These are phyloP conservation scores for Carcharodon carcharias DNA, from an alignment of 2,797 vertebrate species.

Conservation along the genomic window DNA sequence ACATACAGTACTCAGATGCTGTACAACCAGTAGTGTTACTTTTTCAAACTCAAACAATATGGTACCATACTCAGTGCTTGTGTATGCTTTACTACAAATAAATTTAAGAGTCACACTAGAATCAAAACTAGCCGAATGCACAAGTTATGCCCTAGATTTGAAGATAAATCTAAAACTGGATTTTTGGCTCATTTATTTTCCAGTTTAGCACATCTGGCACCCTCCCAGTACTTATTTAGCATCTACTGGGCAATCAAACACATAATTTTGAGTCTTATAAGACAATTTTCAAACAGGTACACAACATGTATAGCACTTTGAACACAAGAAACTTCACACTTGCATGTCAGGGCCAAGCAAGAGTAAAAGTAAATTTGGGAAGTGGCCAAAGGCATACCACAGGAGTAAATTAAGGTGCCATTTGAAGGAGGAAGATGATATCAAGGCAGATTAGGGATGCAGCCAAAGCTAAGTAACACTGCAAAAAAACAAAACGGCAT, in stretches of 20 bases:
- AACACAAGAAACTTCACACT: neutral
- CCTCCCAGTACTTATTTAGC: neutral
- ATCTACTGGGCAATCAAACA: neutral
- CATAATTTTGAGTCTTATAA: neutral
- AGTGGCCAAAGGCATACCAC: no score
- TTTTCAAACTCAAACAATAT: neutral
- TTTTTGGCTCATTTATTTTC: neutral
- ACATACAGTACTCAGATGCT: neutral
- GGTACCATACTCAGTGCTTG: neutral
- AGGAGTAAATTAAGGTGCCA: no score
- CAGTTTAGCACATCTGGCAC: neutral
- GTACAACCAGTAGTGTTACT: neutral
- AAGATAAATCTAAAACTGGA: neutral
- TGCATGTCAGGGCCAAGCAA: neutral
- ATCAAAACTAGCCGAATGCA: neutral
- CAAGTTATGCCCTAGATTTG: neutral
- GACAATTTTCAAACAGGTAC: neutral
- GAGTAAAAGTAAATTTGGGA: no score
- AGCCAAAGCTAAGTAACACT: no score
- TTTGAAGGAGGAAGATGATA: no score
- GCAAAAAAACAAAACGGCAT: no score
- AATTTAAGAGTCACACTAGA: neutral
- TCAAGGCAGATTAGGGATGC: no score
- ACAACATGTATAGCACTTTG: neutral
- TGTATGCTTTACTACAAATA: neutral